Percentiles rank a stretch among this genome's conserved stretches.
These are phyloP conservation scores for Lepidurus couesii DNA, from an alignment of 1,140 invertebrate species.

Conservation along the genomic window DNA sequence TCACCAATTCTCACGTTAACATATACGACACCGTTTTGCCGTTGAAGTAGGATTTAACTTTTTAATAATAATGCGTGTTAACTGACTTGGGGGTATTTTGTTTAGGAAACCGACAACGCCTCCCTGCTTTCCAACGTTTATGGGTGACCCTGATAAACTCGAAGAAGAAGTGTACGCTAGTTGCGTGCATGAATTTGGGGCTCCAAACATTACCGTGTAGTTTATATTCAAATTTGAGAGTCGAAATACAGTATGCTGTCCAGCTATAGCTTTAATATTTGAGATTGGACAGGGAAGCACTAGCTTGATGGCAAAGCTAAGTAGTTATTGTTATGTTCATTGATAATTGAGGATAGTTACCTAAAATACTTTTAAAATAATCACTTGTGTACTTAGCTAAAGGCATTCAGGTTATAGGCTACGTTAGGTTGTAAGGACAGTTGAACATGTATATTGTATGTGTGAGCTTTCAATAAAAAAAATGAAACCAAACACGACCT, in stretches of 20 bases:
- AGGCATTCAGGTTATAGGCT: no score
- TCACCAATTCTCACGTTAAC: conserved; percentile 68
- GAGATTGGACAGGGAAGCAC: no score
- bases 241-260: neutral
- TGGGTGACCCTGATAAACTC: neutral
- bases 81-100: neutral
- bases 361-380: no score
- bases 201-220: neutral
- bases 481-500: no score
- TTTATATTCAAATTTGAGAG: neutral
- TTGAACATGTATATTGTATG: no score
- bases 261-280: neutral
- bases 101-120: neutral
- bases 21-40: conserved; percentile 74
- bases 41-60: conserved; percentile 43
- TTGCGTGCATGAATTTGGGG: neutral
- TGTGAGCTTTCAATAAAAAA: no score
- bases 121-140: neutral
- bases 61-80: neutral
- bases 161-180: neutral
- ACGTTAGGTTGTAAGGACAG: no score
- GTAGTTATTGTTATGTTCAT: no score
- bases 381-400: no score
- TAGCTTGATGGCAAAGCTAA: no score
- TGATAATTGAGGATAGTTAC: no score